A percentile compares a stretch with the other conserved stretches of the same genome.
Conservation (phyloP, 2,797 vertebrate species). For the Megalops cyprinoides region DNA sequence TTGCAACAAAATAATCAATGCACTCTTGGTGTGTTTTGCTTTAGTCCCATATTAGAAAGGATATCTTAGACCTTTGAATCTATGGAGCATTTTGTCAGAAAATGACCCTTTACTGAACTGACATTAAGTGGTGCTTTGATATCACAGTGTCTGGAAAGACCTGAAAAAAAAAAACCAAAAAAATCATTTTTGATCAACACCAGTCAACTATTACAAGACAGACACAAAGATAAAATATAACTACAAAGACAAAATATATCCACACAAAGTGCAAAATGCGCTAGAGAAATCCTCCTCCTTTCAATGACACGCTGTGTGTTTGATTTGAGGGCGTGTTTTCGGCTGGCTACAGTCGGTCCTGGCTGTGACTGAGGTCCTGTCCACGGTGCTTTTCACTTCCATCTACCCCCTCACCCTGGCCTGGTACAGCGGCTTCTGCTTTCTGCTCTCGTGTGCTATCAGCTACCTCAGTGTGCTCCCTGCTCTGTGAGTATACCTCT, state of each 20-base stretch:
- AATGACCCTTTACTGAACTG: too few relatives aligned
- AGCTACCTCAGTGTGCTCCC: conserved; percentile 54
- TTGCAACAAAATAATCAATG: too few relatives aligned
- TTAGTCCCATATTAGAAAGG: too few relatives aligned
- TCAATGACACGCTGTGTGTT: background rate
- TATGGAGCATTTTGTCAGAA: too few relatives aligned
- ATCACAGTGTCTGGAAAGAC: too few relatives aligned
- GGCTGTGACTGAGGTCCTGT: conserved; percentile 52
- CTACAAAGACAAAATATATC: background rate
- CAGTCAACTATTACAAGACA: too few relatives aligned
- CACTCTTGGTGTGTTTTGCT: too few relatives aligned
- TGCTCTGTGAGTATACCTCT: conserved; percentile 50
- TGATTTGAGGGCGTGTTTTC: conserved; percentile 49
- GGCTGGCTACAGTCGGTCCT: conserved; percentile 53
- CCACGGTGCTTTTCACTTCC: conserved; percentile 50
- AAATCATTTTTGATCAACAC: too few relatives aligned
- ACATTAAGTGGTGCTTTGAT: too few relatives aligned
- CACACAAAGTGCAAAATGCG: background rate
- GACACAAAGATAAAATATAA: too few relatives aligned
- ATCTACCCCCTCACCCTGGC: conserved; percentile 57
- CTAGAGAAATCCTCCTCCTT: background rate
- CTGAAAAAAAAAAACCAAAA: too few relatives aligned
- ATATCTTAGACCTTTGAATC: too few relatives aligned
- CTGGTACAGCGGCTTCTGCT: conserved; percentile 51
- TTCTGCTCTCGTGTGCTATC: conserved; percentile 54